Evolutionary conservation across 2,797 vertebrate species (phyloP), one percentile per base, ranked within the genome.

Genomic region (Danio tinwini): DNA sequence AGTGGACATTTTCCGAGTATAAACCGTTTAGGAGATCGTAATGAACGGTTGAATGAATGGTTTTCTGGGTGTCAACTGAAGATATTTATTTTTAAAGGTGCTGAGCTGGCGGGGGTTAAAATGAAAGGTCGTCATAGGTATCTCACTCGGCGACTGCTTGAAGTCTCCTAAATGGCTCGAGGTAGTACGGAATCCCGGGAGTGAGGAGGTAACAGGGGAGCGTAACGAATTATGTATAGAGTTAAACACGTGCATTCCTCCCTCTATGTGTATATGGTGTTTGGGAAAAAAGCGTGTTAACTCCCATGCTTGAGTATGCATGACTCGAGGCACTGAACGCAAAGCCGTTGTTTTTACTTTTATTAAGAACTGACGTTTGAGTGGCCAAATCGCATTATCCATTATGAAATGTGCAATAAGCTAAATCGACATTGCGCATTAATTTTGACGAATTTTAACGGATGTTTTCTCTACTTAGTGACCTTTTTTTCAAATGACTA

Each of bases 81-180:
- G 70, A 75, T 11, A 74, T 68, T 49, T 67, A n/a, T 29, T 68
- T 61, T 63, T 47, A 70, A 77, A 83, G 53, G 70, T 80, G 53
- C 53, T 56, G 69, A 40, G 69, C 59, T 64, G 13, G 65, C 61
- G 47, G 55, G 56, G 69, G 65, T 55, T 74, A 37, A 78, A 65
- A 76, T 83, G 40, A 79, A 83, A 65, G 80, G 62, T 61, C 67
- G 45, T 55, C 74, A 67, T 62, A 72, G 61, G 74, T 80, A 71
- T 83, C 65, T 78, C 47, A 52, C 72, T 50, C 75, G 77, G 68
- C 52, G 58, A 63, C 59, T 53, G 80, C 74, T 64, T 78, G 42
- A 81, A 76, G 69, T 74, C 64, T 73, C 16, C 55, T 50, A 81
- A 78, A 79, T 67, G 53, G 70, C 74, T 84, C 52, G 16, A 69